A percentile compares a stretch with the other conserved stretches of the same genome.
Evolutionary conservation across 2,797 vertebrate species (phyloP).

Genomic region (Galago senegalensis): DNA sequence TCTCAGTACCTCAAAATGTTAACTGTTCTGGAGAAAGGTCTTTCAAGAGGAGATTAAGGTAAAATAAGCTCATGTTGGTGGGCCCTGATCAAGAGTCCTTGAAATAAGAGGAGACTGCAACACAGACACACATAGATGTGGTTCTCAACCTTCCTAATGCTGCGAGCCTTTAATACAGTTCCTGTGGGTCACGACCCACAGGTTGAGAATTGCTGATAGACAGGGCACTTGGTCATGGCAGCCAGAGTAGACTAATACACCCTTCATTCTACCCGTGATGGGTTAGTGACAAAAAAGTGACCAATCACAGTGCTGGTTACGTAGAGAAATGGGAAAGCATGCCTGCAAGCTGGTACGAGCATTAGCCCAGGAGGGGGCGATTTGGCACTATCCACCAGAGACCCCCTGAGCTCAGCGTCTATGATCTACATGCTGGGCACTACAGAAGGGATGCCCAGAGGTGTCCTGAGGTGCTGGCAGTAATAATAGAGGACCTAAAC

Average conservation of each 20-base stretch:
- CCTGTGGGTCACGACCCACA: no score
- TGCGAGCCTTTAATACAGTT: no score
- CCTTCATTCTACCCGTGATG: fast-evolving
- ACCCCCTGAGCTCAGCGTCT: neutral
- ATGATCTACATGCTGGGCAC: fast-evolving
- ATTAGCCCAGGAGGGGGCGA: neutral
- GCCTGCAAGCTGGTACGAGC: fast-evolving
- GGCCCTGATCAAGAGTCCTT: no score
- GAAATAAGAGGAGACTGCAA: neutral
- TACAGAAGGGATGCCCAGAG: fast-evolving
- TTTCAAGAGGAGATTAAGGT: neutral
- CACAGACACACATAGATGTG: no score
- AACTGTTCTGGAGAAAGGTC: neutral
- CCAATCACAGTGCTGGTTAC: fast-evolving
- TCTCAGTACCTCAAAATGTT: no score
- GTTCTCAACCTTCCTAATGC: no score
- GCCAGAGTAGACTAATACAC: no score
- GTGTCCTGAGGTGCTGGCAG: neutral
- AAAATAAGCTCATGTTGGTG: fast-evolving
- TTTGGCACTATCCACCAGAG: neutral
- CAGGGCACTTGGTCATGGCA: neutral
- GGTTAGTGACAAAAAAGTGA: neutral
- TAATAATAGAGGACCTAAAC: neutral
- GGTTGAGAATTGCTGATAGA: no score
- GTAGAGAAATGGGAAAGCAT: neutral